Evolutionary conservation across 2,888 invertebrate genomes (phyloP).

Genomic region (Phorcus lineatus): DNA sequence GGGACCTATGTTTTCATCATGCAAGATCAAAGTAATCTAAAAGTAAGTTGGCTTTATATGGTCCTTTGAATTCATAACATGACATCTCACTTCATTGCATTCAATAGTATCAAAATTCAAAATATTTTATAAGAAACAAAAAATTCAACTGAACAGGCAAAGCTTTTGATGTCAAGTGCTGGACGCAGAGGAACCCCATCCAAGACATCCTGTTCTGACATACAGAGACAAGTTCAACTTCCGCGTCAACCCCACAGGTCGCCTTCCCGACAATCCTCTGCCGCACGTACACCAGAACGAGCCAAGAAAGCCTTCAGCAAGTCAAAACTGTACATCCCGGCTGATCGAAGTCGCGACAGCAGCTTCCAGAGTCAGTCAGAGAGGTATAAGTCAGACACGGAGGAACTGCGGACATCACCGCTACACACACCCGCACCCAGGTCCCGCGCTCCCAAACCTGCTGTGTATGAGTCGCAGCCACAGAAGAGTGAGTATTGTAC

Average conservation of each 20-base stretch:
- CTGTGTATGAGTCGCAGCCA: constrained; percentile 38
- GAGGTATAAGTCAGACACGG: constrained; percentile 42
- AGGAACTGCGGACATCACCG: constrained; percentile 53
- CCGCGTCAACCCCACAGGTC: background rate
- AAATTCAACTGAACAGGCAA: background rate
- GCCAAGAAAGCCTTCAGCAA: constrained; percentile 52
- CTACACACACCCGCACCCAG: constrained; percentile 70
- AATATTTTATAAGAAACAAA: no score
- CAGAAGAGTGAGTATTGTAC: constrained; percentile 35
- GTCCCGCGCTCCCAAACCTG: constrained; percentile 62
- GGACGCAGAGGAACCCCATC: background rate
- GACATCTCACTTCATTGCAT: background rate
- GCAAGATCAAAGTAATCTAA: no score
- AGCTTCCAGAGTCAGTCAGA: constrained; percentile 34
- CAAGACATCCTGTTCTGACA: no score
- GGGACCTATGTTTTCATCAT: no score
- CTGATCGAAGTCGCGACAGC: background rate
- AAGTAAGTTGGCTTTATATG: no score
- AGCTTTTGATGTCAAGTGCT: background rate
- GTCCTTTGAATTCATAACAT: no score
- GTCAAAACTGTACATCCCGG: constrained; percentile 32
- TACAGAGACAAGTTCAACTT: no score
- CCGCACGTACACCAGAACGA: background rate
- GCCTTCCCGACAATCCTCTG: background rate
- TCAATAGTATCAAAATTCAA: no score